Base-by-base conservation (phyloP, 2,888 invertebrate genomes). In the Dichetophora obliterata region DNA sequence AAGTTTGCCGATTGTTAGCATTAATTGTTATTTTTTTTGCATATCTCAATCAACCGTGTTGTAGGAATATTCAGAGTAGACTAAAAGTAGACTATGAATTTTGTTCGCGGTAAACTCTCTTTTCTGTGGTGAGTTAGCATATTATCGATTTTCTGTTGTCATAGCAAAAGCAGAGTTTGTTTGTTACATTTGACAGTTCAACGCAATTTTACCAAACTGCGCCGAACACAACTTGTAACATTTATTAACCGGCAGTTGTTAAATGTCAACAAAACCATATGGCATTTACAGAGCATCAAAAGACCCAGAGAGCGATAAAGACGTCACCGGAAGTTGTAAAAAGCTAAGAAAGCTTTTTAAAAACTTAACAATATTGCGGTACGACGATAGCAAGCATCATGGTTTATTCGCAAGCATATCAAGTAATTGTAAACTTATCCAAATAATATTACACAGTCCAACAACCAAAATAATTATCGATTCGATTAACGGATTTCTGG, bases 11-110 rank as follows among this genome's bases (percentile, higher is more conserved):
- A 37, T 8, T 31, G 19, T 37, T 37, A 22, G 6, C 1, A 14
- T 66, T 34, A 5, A 22, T 43, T 1, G 22, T 22, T 66, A n/a
- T 34, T 37, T 34, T 5, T 37, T 37, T 66, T 11, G 9, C 19
- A 31, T 16, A 37, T 43, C 9, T 19, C 19, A 6, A 24, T 5
- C 24, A 61, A 65, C 52, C 52, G 73, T 19, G n/a, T 27, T 65
- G 27, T 52, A 14, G 31, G 73, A 63, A 52, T 65, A 50, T 48
- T 52, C 65, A 22, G 19, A 48, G 63, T 8, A 50, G 73, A 74
- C 73, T 74, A 74, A 74, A 72, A 72, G 72, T 61, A 61, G 59
- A 19, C 73, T 73, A 31, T 27, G 52, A 34, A 74, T 31, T 52
- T 65, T 50, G 5, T 22, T 2, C 52, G 6, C 11, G 27, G 11